Conservation (phyloP, 92 coral and sea anemone genomes). For the Pocillopora meandrina region DNA sequence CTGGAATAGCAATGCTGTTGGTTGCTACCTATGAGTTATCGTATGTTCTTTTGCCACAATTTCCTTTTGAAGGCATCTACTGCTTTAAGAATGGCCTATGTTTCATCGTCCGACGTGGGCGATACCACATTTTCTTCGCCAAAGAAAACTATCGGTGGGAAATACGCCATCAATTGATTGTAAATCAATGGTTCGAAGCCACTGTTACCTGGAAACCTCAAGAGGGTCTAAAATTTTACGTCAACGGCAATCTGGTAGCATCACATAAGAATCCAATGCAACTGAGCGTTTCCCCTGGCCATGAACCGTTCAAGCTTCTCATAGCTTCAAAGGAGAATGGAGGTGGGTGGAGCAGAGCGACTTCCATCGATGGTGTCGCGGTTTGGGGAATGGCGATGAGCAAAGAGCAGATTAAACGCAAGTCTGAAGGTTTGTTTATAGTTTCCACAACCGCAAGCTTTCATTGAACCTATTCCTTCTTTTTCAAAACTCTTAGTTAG, state of each 20-base stretch:
- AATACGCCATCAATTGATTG: constrained; percentile 49
- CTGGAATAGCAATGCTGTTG: no score
- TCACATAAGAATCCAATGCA: background rate
- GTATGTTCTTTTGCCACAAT: background rate
- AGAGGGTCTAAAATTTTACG: constrained; percentile 43
- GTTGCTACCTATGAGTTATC: background rate
- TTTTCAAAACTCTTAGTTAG: no score
- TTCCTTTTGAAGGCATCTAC: background rate
- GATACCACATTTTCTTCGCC: constrained; percentile 40
- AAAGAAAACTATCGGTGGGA: constrained; percentile 46
- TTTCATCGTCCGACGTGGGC: constrained; percentile 39
- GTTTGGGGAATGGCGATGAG: constrained; percentile 15
- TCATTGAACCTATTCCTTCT: no score
- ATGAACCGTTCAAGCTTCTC: constrained; percentile 5
- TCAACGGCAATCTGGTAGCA: constrained; percentile 45
- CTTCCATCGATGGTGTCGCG: constrained; percentile 8
- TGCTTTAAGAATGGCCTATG: constrained; percentile 17
- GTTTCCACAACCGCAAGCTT: no score
- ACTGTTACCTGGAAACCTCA: background rate
- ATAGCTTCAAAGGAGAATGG: constrained; percentile 10
- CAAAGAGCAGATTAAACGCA: constrained; percentile 9
- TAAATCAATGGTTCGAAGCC: constrained; percentile 48
- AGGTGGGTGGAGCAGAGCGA: constrained; percentile 23
- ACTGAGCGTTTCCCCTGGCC: background rate
- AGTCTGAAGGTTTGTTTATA: constrained; percentile 24